Conservation (phyloP, 2,113 vertebrate genomes). For the Reinhardtius hippoglossoides region DNA sequence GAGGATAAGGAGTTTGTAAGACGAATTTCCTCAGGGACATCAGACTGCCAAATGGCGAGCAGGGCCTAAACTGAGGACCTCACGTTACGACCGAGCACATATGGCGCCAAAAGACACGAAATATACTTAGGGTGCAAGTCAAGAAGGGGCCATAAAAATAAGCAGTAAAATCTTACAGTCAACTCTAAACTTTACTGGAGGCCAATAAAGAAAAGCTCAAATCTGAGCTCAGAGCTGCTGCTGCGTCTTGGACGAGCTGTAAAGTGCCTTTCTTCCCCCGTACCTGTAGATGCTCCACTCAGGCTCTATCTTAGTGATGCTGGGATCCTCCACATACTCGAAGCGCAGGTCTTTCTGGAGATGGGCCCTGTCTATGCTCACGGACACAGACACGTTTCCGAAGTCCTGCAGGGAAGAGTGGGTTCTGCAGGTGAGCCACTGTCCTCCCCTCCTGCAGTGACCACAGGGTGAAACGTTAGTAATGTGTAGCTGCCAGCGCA, state of each 20-base stretch:
- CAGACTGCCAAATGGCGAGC: background rate
- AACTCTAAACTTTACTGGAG: no score
- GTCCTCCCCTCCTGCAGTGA: conserved; percentile 86
- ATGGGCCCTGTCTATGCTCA: conserved; percentile 93
- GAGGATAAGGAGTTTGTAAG: no score
- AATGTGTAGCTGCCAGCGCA: background rate
- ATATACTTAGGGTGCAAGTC: no score
- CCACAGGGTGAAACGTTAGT: background rate
- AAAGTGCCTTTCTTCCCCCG: background rate
- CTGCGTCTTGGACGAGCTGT: background rate
- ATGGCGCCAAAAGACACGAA: background rate
- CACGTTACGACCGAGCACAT: background rate
- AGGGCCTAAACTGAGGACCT: no score
- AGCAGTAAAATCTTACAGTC: no score
- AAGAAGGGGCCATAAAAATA: no score
- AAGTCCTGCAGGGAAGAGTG: conserved; percentile 87
- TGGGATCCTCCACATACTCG: conserved; percentile 95
- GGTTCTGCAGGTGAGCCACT: conserved; percentile 92
- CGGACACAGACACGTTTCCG: conserved; percentile 90
- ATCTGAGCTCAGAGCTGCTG: background rate
- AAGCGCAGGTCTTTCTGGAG: conserved; percentile 92
- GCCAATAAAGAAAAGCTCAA: no score
- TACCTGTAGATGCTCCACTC: conserved; percentile 99
- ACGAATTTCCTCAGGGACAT: no score
- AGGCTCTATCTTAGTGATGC: conserved; percentile 92